Evolutionary conservation across 2,113 vertebrate species (phyloP).

Genomic region (Engraulis encrasicolus): DNA sequence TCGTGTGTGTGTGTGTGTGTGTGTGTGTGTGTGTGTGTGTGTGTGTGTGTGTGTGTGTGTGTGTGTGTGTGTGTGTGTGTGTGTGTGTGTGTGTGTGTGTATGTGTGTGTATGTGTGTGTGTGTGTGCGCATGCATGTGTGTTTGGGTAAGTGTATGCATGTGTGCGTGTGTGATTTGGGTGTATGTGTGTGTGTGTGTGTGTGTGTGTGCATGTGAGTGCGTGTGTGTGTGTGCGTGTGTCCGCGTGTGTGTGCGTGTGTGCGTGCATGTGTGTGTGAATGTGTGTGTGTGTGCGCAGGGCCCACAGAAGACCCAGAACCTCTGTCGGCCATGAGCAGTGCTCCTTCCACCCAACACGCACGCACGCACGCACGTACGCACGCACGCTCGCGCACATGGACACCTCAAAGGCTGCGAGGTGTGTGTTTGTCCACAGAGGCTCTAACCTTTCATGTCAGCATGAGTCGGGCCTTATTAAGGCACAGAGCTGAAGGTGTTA

Average conservation of each 20-base stretch:
- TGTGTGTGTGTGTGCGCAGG: neutral
- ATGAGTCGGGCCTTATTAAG: slow-evolving; percentile 59
- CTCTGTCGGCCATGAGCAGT: slow-evolving; percentile 19
- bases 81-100: too few relatives aligned
- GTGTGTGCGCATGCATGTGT: too few relatives aligned
- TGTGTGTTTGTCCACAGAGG: slow-evolving; percentile 27
- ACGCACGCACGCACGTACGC: too few relatives aligned
- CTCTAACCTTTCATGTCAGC: slow-evolving; percentile 59
- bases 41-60: too few relatives aligned
- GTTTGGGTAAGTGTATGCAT: too few relatives aligned
- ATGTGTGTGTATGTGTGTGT: too few relatives aligned
- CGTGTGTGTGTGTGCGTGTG: too few relatives aligned
- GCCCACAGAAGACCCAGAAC: neutral
- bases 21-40: too few relatives aligned
- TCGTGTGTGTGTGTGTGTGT: neutral
- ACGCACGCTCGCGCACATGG: slow-evolving; percentile 17
- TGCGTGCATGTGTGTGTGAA: neutral
- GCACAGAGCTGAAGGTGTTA: slow-evolving; percentile 40
- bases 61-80: too few relatives aligned
- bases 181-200: neutral
- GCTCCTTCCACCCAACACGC: too few relatives aligned
- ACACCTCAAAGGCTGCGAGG: slow-evolving; percentile 45
- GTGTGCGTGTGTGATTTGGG: too few relatives aligned
- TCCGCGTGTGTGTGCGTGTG: neutral
- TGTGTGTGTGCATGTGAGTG: neutral